Evolutionary conservation across 2,113 vertebrate genomes (phyloP), one percentile per base, ranked within the genome.

Genomic region (Odontesthes bonariensis): DNA sequence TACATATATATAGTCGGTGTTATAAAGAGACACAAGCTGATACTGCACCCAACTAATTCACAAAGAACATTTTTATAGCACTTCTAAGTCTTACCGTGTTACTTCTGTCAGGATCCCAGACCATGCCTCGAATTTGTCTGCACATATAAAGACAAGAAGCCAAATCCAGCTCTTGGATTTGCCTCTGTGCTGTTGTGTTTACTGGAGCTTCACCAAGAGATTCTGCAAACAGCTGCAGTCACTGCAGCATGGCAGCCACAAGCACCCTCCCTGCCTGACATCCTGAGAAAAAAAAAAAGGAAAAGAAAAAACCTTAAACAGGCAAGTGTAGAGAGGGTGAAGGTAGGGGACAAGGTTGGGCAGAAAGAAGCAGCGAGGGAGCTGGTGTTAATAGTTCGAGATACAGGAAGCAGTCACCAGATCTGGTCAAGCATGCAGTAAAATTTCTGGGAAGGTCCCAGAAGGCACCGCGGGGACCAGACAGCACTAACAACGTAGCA

Each of bases 401-500:
- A 65, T 80, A 79, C 69, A 72, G 75, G 82, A 68, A 81, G 83
- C 62, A 84, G 77, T 66, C 85, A 44, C 17, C 35, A 67, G 69
- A 59, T 75, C 60, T 75, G 22, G 65, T 85, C 81, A 49, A 72
- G 78, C 86, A 81, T 79, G 82, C 79, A 87, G 73, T 55, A 92
- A 93, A 92, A 93, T 86, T 84, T 75, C 90, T 93, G 86, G 35
- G 79, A 90, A 89, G 69, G 91, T 92, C 83, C 88, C 88, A 86
- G 76, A 93, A 91, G 86, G 69, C 86, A 86, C 73, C 12, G 62
- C 52, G 49, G 22, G 19, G 7, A 56, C 51, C 79, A 78, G 52
- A 67, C 61, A 86, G 67, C 69, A 10, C 20, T 40, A 27, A 69
- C 27, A 67, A 58, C 22, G 47, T 23, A 17, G 19, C 6, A 33